Percentiles rank a stretch among this genome's conserved stretches.
Conservation (phyloP, 2,888 invertebrate genomes). For the Orthosia cruda region DNA sequence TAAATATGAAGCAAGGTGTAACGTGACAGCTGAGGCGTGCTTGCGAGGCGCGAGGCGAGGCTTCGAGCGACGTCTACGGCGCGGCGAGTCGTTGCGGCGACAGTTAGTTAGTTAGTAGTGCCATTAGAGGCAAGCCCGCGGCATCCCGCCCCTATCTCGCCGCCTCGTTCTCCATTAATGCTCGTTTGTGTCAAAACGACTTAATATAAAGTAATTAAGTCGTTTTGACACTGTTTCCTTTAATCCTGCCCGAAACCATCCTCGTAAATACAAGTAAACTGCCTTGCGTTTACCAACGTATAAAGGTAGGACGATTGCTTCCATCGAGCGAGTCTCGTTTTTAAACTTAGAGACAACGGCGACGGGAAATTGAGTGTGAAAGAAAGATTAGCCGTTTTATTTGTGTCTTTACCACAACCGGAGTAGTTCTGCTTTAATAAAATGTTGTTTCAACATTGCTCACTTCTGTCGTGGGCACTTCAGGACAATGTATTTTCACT, state of each 20-base stretch:
- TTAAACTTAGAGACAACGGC: constrained; percentile 63
- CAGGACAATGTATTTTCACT: constrained; percentile 43
- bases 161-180: constrained; percentile 84
- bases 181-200: constrained; percentile 87
- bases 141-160: constrained; percentile 78
- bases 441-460: constrained; percentile 37
- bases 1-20: constrained; percentile 77
- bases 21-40: constrained; percentile 73
- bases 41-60: constrained; percentile 43
- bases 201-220: constrained; percentile 86
- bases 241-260: constrained; percentile 75
- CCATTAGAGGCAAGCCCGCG: constrained; percentile 84
- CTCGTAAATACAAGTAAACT: constrained; percentile 65
- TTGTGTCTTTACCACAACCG: constrained; percentile 39
- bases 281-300: constrained; percentile 61
- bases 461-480: constrained; percentile 8
- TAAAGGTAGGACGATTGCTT: constrained; percentile 43
- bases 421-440: constrained; percentile 52
- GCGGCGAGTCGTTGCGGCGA: constrained; percentile 83
- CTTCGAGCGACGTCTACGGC: constrained; percentile 73
- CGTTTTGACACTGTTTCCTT: constrained; percentile 79
- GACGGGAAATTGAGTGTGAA: constrained; percentile 67
- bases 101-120: constrained; percentile 88
- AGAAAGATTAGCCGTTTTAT: constrained; percentile 69
- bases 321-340: constrained; percentile 59